A percentile compares a stretch with the other conserved stretches of the same genome.
Evolutionary conservation across 2,113 vertebrate species (phyloP).

Genomic region (Camelus bactrianus): DNA sequence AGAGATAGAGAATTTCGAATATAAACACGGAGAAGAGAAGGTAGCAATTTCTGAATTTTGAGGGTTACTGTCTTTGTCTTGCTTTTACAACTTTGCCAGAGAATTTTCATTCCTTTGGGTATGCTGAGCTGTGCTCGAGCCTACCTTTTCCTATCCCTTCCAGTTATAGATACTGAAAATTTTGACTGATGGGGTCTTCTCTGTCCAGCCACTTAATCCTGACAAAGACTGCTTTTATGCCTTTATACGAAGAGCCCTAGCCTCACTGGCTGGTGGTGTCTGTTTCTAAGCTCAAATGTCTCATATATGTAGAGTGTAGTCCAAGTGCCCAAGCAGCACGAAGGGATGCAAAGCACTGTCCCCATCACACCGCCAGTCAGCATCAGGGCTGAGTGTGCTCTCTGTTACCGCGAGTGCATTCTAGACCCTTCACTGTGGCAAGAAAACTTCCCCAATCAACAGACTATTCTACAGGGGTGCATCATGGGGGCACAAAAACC

Average conservation of each 20-base stretch:
- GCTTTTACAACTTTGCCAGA: constrained; percentile 17
- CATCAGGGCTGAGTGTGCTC: not conserved
- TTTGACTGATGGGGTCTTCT: not conserved
- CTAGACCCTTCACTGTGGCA: not conserved
- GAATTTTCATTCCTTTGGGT: not conserved
- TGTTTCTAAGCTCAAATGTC: not conserved
- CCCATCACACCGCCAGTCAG: not conserved
- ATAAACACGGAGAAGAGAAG: constrained; percentile 20
- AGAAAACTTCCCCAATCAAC: not conserved
- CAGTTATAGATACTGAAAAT: not conserved
- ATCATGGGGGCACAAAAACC: not conserved
- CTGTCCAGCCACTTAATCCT: not conserved
- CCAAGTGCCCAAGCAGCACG: not conserved
- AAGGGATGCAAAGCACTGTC: not conserved
- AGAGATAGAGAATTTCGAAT: not conserved
- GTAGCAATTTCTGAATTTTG: constrained; percentile 25
- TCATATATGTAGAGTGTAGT: not conserved
- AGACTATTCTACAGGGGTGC: not conserved
- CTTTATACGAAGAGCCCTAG: not conserved
- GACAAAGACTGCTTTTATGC: not conserved
- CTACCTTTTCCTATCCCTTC: not conserved
- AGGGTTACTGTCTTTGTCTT: not conserved
- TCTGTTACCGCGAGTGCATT: not conserved
- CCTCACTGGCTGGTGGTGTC: not conserved
- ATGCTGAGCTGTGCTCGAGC: not conserved